Evolutionary conservation across 2,113 vertebrate genomes (phyloP), one percentile per base, ranked within the genome.

Genomic region (Sphaerodactylus townsendi): DNA sequence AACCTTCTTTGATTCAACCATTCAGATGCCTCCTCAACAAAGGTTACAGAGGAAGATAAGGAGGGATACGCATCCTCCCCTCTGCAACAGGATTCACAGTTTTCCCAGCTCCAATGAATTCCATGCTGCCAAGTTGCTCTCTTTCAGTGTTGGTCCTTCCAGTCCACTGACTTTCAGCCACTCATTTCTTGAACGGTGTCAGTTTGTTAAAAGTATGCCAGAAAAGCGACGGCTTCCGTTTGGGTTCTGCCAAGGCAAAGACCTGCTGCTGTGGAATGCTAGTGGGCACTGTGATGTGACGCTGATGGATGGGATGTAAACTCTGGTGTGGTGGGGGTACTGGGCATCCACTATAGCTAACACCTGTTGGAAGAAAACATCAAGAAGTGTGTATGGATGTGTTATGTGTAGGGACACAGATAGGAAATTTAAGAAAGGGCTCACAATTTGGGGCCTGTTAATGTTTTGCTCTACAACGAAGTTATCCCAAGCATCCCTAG

Each of bases 201-300:
- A 96, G 97, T 82, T 97, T 98, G 79, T 97, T 97, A 93, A 99
- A 96, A 78, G 93, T 98, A 91, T 98, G 96, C 96, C 98, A 97
- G 94, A 99, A 96, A 50, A 98, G 96, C 0, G 98, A 95, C 0
- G 98, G 97, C 91, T 99, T 99, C 87, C 97, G 90, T 91, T 98
- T 99, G 82, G 99, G 99, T 74, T 99, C 99, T 0, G 97, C 99
- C 96, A 99, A 91, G 59, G 97, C 95, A 53, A 99, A 99, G 66
- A 99, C 99, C 91, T 99, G 98, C 92, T 99, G 99, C 94, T 99
- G 98, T 0, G 99, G 98, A 90, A 99, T 69, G 46, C 98, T 98
- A 96, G 98, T 97, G 70, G 99, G 98, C 91, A 99, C 97, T 0
- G 98, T 99, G 91, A 99, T 91, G 87, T 99, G 98, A 73, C 99